Evolutionary conservation across 1,140 invertebrate species (phyloP), one percentile per base, ranked within the genome.

Genomic region (Tribolium castaneum): DNA sequence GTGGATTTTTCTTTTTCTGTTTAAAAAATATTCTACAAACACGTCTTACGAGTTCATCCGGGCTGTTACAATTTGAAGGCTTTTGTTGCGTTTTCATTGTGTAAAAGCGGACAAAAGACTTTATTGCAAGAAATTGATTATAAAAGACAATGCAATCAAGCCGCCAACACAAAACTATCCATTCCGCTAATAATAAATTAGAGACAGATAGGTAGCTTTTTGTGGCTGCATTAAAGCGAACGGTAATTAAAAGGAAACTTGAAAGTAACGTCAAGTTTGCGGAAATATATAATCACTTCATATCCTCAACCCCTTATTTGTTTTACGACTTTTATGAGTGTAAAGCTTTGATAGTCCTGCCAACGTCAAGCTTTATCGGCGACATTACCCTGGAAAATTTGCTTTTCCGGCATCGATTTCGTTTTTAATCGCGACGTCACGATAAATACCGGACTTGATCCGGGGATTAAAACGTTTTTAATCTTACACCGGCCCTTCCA

Each of bases 91-190:
- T 66, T 35, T 66, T 35, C 59, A 66, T 66, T 66, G 59, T 66
- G 59, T 66, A 39, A 66, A 66, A 66, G 22, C 12, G 7, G 22
- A 66, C 59, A 66, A 66, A 66, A 35, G 59, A 39, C 30, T 66
- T 59, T 59, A 14, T 35, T 66, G 30, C 59, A 66, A 66, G 59
- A 66, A 66, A 66, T 66, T 66, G 59, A 66, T 66, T 66, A 66
- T 35, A 66, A 13, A 66, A 66, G 59, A 66, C 59, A 66, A 66
- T 35, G 30, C 59, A 66, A 66, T 66, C 30, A 66, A 5, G 25
- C n/a, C 12, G 12, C 59, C 12, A n/a, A 66, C 59, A 66, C 30
- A 66, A 35, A 66, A 66, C 59, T 66, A 66, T 66, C 59, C 59
- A 14, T 39, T 14, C 25, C 14, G n/a, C 30, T 35, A 66, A 35